Evolutionary conservation across 2,113 vertebrate genomes (phyloP), one percentile per base, ranked within the genome.

Genomic region (Aepyceros melampus): DNA sequence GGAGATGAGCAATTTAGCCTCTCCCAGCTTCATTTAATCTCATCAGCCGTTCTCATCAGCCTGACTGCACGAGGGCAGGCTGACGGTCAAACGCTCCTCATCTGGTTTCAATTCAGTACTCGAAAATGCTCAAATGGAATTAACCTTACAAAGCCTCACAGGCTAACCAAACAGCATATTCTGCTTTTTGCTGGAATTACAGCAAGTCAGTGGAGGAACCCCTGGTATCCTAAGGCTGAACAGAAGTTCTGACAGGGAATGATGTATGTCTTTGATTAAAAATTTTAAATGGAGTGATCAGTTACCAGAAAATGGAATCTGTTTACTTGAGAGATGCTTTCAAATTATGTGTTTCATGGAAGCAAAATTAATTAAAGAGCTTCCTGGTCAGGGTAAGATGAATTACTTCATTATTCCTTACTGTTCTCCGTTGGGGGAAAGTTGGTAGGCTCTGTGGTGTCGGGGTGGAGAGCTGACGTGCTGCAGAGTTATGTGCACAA

Each of bases 391-490:
- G 79, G 53, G 33, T 7, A 74, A 81, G 60, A 56, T 76, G 51
- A 67, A 84, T 82, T 62, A 27, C 43, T 71, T 90, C 74, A 25
- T 83, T 64, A 55, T 45, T 74, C n/a, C 79, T 79, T 31, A 23
- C 19, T 23, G 74, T 76, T 90, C 43, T n/a, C 62, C 15, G 0
- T 0, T 12, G 25, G 25, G n/a, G 62, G 76, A 27, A 53, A n/a
- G 25, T 29, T 17, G 23, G 55, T 17, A 47, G 81, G 17, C 79
- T 33, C 62, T 51, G 23, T 6, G n/a, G 47, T 11, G 17, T 7
- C 0, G 36, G 3, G 5, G 13, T 25, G 29, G 2, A 0, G 5
- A 45, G 33, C 58, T 31, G 11, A 7, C 0, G 1, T 31, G 29
- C 79, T 25, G 27, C 11, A 16, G 43, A 58, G n/a, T 55, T 4